Evolutionary conservation across 2,113 vertebrate species (phyloP).

Genomic region (Tyto alba): DNA sequence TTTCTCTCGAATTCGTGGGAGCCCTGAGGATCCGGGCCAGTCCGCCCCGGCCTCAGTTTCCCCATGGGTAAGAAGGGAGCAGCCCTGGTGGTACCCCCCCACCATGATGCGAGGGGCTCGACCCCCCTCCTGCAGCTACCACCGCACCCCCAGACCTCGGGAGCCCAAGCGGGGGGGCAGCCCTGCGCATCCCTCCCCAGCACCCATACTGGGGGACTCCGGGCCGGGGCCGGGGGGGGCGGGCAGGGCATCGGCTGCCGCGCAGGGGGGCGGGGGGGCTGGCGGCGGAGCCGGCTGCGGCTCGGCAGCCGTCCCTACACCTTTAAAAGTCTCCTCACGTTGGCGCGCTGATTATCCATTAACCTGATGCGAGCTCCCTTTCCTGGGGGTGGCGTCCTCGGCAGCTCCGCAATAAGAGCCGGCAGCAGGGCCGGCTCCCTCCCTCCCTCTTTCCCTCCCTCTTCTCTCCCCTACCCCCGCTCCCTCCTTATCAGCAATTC

Average conservation of each 20-base stretch:
- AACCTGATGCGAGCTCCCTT: constrained; percentile 67
- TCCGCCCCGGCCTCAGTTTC: neutral
- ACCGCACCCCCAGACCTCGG: no score
- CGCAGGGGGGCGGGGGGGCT: no score
- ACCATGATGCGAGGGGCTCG: neutral
- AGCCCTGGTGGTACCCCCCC: neutral
- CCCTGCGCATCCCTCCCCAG: neutral
- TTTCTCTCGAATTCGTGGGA: neutral
- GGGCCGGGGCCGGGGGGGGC: no score
- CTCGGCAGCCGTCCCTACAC: neutral
- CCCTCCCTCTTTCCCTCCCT: neutral
- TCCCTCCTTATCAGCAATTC: constrained; percentile 83
- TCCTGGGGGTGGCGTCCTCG: constrained; percentile 83
- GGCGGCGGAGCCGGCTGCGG: neutral
- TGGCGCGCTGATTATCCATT: constrained; percentile 69
- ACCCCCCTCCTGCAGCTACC: no score
- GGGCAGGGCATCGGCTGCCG: neutral
- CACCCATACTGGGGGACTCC: neutral
- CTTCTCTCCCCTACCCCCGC: neutral
- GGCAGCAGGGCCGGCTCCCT: neutral
- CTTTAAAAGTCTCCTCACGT: constrained; percentile 76
- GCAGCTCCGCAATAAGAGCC: constrained; percentile 33
- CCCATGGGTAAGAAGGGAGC: rapidly evolving
- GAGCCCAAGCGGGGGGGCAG: neutral
- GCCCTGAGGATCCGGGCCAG: no score